phyloP scores from a whole-genome alignment of 2,797 vertebrate species.

The Galagoides demidoff region DNA sequence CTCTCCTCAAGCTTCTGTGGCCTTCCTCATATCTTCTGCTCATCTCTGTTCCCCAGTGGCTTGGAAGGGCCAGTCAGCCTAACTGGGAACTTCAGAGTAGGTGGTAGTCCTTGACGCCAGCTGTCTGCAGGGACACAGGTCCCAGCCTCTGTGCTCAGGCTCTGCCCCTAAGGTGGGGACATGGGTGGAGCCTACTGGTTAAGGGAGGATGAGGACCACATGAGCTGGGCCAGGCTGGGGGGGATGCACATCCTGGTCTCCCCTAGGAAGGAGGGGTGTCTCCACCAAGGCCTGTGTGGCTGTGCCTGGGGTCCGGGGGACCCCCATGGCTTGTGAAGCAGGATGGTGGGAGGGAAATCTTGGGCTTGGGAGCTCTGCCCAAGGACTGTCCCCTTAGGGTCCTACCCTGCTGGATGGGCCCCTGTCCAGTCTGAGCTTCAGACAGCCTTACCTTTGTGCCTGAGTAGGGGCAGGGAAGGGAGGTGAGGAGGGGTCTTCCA shows the following conservation, averaged over 20 bases:
- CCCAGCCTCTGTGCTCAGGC: not conserved
- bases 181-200: not conserved
- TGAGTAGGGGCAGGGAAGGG: fast-evolving
- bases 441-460: not conserved
- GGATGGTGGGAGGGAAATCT: not conserved
- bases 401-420: not conserved
- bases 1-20: not conserved
- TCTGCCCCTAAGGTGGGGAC: not conserved
- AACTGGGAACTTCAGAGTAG: not conserved
- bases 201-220: not conserved
- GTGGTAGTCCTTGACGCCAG: not conserved
- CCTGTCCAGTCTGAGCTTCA: not conserved
- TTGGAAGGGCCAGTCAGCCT: too few relatives aligned
- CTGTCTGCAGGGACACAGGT: not conserved
- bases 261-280: not conserved
- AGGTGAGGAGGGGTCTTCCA: too few relatives aligned
- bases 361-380: not conserved
- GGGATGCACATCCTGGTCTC: not conserved
- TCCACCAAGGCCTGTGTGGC: not conserved
- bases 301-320: not conserved
- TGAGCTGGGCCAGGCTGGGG: not conserved
- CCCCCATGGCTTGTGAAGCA: not conserved
- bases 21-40: too few relatives aligned
- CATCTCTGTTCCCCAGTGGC: fast-evolving
- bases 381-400: not conserved